A percentile compares a stretch with the other conserved stretches of the same genome.
Evolutionary conservation across 1,140 invertebrate species (phyloP).

Genomic region (Drosophila equinoxialis): DNA sequence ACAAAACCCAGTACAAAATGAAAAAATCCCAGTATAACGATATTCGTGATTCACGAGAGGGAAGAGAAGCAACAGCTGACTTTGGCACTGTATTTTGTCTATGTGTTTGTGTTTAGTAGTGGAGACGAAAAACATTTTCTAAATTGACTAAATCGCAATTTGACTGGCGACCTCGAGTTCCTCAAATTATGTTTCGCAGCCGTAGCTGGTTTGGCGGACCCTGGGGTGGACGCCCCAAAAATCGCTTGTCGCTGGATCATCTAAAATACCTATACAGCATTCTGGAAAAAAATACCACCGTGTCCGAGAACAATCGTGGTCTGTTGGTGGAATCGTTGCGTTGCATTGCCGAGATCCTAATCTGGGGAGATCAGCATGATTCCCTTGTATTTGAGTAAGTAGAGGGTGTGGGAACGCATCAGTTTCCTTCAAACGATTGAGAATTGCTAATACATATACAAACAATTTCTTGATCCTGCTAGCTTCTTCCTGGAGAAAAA

Average conservation of each 20-base stretch:
- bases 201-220: conserved; percentile 94
- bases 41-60: conserved; percentile 3
- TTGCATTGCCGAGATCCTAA: conserved; percentile 99
- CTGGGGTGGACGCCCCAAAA: conserved; percentile 93
- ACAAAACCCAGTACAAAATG: too few relatives aligned
- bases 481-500: conserved; percentile 99
- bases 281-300: conserved; percentile 97
- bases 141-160: conserved; percentile 47
- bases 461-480: conserved; percentile 75
- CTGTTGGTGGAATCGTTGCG: conserved; percentile 98
- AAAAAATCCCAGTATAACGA: neutral
- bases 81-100: conserved; percentile 43
- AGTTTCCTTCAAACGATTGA: accelerated
- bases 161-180: conserved; percentile 18
- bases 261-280: conserved; percentile 98
- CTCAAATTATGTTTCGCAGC: conserved; percentile 90
- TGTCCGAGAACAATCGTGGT: conserved; percentile 96
- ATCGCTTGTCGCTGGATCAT: conserved; percentile 97
- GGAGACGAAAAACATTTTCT: conserved; percentile 53
- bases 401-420: neutral
- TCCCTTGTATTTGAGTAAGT: conserved; percentile 99
- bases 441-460: neutral
- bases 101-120: conserved; percentile 37
- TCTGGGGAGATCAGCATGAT: conserved; percentile 99
- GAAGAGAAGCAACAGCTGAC: conserved; percentile 59